A percentile compares a stretch with the other conserved stretches of the same genome.
These are phyloP conservation scores for Salvator merianae DNA, from an alignment of 2,113 vertebrate species.

Conservation along the genomic window DNA sequence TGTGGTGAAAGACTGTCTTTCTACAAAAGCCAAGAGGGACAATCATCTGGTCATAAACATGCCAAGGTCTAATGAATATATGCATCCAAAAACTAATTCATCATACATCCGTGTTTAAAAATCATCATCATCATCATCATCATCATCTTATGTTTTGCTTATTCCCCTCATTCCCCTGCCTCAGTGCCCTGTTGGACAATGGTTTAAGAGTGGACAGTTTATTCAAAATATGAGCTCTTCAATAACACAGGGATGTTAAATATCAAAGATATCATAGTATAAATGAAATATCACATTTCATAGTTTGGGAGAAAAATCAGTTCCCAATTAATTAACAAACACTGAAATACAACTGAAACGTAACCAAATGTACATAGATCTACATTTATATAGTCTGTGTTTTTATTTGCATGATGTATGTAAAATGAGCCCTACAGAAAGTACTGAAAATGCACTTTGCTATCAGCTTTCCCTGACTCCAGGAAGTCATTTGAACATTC, in stretches of 20 bases:
- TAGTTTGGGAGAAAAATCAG: not conserved
- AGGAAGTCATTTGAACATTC: too few relatives aligned
- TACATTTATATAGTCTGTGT: too few relatives aligned
- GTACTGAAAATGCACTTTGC: too few relatives aligned
- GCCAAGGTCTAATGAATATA: not conserved
- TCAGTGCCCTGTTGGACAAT: slow-evolving; percentile 12
- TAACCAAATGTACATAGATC: not conserved
- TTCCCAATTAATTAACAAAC: not conserved
- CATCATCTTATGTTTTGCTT: slow-evolving; percentile 1
- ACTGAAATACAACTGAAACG: not conserved
- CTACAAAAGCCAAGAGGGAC: slow-evolving; percentile 58
- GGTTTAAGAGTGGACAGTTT: not conserved
- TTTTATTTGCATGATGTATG: too few relatives aligned
- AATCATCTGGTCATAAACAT: slow-evolving; percentile 28
- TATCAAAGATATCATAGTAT: too few relatives aligned
- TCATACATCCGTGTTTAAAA: slow-evolving; percentile 33
- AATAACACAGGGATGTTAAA: not conserved
- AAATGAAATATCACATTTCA: not conserved
- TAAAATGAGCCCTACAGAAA: too few relatives aligned
- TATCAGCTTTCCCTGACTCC: too few relatives aligned
- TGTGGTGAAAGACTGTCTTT: slow-evolving; percentile 52
- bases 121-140: too few relatives aligned
- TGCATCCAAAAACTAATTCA: slow-evolving; percentile 18
- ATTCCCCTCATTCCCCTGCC: too few relatives aligned
- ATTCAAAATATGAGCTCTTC: not conserved